A percentile compares a stretch with the other conserved stretches of the same genome.
These are phyloP conservation scores for Romanogobio albipinnatus DNA, from an alignment of 2,113 vertebrate genomes.

Conservation along the genomic window DNA sequence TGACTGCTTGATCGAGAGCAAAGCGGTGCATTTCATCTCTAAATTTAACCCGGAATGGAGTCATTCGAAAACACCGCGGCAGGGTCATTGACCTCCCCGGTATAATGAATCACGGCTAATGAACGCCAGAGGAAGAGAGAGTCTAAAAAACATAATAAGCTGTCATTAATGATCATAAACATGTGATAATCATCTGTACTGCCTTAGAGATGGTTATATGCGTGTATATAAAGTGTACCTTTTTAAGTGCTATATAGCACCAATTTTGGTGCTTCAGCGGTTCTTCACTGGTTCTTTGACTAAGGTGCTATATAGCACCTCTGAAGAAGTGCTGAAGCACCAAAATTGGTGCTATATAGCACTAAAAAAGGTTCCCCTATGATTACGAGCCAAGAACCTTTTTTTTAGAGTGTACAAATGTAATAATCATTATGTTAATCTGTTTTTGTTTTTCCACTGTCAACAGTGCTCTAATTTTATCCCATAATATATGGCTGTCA, in stretches of 20 bases:
- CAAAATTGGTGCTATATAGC: no score
- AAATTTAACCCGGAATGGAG: conserved; percentile 83
- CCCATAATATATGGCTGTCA: conserved; percentile 50
- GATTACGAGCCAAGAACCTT: no score
- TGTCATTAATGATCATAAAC: not conserved
- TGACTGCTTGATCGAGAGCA: conserved; percentile 76
- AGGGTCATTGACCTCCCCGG: conserved; percentile 76
- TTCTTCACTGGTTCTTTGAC: no score
- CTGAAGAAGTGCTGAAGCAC: no score
- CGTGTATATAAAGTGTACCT: not conserved
- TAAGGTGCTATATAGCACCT: no score
- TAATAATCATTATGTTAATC: not conserved
- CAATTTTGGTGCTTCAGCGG: no score
- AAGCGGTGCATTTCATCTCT: conserved; percentile 75
- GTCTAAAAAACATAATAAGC: conserved; percentile 11
- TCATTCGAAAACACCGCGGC: conserved; percentile 78
- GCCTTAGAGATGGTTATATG: not conserved
- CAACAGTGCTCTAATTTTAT: conserved; percentile 42
- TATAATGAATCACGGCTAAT: conserved; percentile 65
- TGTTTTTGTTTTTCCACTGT: not conserved
- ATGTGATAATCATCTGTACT: not conserved
- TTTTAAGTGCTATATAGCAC: no score
- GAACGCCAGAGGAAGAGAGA: conserved; percentile 34
- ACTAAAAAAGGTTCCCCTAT: no score
- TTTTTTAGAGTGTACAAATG: no score